Evolutionary conservation across 1,140 invertebrate genomes (phyloP).

Genomic region (Heterodera schachtii): DNA sequence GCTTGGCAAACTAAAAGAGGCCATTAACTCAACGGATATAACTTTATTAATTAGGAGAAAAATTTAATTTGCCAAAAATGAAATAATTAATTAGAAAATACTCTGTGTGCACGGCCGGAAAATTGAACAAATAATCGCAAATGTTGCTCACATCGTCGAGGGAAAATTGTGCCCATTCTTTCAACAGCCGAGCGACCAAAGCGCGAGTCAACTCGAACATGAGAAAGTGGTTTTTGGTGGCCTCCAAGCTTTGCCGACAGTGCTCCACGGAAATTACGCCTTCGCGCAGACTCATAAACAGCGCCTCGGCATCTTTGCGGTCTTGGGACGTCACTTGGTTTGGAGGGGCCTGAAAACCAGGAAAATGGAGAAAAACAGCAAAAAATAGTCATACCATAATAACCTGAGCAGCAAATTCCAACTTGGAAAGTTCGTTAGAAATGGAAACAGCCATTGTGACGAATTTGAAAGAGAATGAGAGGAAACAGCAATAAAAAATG

Average conservation of each 20-base stretch:
- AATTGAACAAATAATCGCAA: slow-evolving; percentile 33
- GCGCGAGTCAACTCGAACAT: slow-evolving; percentile 38
- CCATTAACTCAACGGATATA: no score
- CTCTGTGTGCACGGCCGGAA: slow-evolving; percentile 28
- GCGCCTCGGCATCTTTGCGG: slow-evolving; percentile 32
- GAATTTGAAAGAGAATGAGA: no score
- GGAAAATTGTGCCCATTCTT: slow-evolving; percentile 25
- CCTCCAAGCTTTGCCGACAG: slow-evolving; percentile 35
- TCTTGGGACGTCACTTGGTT: slow-evolving; percentile 33
- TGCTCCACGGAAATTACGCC: slow-evolving; percentile 30
- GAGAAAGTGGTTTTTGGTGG: slow-evolving; percentile 36
- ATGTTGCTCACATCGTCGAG: slow-evolving; percentile 32
- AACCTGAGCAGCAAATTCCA: slow-evolving; percentile 36
- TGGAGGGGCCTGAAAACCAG: slow-evolving; percentile 26
- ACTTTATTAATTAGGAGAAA: not conserved
- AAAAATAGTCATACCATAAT: slow-evolving; percentile 25
- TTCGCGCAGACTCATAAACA: slow-evolving; percentile 31
- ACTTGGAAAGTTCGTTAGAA: slow-evolving; percentile 31
- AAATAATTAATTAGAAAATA: no score
- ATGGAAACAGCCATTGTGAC: not conserved
- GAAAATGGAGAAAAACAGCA: not conserved
- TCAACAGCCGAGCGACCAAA: slow-evolving; percentile 30
- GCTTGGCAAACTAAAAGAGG: slow-evolving; percentile 19
- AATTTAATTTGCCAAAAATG: not conserved
- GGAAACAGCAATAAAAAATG: no score